These are phyloP conservation scores for Spinibarbus caldwelli DNA, from an alignment of 2,797 vertebrate genomes.

Conservation along the genomic window DNA sequence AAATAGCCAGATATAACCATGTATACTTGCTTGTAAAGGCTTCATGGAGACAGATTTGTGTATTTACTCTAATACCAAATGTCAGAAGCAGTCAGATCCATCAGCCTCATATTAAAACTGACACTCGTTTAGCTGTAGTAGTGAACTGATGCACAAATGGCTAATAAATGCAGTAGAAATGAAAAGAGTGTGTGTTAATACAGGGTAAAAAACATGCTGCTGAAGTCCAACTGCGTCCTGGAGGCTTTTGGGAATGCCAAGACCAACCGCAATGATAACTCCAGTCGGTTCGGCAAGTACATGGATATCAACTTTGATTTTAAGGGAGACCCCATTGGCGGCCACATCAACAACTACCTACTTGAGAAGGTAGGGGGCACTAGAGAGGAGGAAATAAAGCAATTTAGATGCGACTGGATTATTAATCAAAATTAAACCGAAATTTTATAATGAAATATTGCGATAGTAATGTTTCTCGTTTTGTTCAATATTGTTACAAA, in stretches of 20 bases:
- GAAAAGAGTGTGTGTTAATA: slow-evolving; percentile 36
- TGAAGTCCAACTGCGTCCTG: slow-evolving; percentile 97
- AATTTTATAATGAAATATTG: neutral
- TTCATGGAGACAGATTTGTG: slow-evolving; percentile 16
- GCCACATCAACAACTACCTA: slow-evolving; percentile 98
- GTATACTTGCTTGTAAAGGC: slow-evolving; percentile 7
- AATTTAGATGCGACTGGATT: neutral
- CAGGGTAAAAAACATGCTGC: slow-evolving; percentile 97
- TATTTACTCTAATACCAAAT: slow-evolving; percentile 14
- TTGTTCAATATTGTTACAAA: neutral
- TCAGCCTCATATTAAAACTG: slow-evolving; percentile 24
- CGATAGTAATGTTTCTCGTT: neutral
- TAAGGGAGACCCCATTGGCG: slow-evolving; percentile 97
- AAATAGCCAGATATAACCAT: slow-evolving; percentile 21
- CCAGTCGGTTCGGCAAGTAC: slow-evolving; percentile 98
- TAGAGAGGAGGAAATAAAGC: neutral
- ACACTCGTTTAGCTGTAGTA: neutral
- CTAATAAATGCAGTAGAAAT: slow-evolving; percentile 43
- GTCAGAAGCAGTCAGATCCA: slow-evolving; percentile 39
- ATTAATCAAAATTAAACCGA: neutral
- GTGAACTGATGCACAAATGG: slow-evolving; percentile 23
- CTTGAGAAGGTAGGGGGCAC: slow-evolving; percentile 89
- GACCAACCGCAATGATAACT: slow-evolving; percentile 98
- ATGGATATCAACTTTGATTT: slow-evolving; percentile 99
- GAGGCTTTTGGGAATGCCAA: slow-evolving; percentile 99